phyloP scores from a whole-genome alignment of 2,113 vertebrate species.

The Odontesthes bonariensis region DNA sequence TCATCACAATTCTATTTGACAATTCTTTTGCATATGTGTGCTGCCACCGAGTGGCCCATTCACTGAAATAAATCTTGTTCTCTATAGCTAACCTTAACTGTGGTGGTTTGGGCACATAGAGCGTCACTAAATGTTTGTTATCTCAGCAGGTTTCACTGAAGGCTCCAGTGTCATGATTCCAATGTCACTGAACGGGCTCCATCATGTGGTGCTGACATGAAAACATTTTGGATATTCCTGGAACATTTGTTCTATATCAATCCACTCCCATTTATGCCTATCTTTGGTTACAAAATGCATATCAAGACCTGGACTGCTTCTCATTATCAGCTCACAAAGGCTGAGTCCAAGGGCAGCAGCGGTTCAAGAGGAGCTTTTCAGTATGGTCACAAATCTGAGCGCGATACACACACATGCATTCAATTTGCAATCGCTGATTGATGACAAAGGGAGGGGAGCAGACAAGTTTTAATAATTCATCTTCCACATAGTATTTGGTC shows the following conservation, averaged over 20 bases:
- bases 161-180: slow-evolving; percentile 11
- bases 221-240: slow-evolving; percentile 40
- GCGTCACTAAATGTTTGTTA: not conserved
- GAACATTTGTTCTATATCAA: slow-evolving; percentile 38
- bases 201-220: slow-evolving; percentile 29
- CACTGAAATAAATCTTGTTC: not conserved
- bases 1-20: not conserved
- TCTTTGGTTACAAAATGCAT: slow-evolving; percentile 26
- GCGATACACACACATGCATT: not conserved
- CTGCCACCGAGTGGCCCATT: slow-evolving; percentile 74
- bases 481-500: not conserved
- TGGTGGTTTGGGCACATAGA: not conserved
- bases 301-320: slow-evolving; percentile 12
- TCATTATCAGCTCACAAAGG: slow-evolving; percentile 15
- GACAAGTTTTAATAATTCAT: not conserved
- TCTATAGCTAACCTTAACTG: not conserved
- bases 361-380: slow-evolving; percentile 19
- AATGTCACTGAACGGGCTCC: not conserved
- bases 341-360: slow-evolving; percentile 19
- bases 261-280: slow-evolving; percentile 22
- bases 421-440: not conserved
- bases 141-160: not conserved
- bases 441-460: not conserved
- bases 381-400: not conserved
- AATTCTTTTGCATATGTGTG: not conserved